Conservation (phyloP, 1,140 invertebrate genomes). For the Agraylea sexmaculata region DNA sequence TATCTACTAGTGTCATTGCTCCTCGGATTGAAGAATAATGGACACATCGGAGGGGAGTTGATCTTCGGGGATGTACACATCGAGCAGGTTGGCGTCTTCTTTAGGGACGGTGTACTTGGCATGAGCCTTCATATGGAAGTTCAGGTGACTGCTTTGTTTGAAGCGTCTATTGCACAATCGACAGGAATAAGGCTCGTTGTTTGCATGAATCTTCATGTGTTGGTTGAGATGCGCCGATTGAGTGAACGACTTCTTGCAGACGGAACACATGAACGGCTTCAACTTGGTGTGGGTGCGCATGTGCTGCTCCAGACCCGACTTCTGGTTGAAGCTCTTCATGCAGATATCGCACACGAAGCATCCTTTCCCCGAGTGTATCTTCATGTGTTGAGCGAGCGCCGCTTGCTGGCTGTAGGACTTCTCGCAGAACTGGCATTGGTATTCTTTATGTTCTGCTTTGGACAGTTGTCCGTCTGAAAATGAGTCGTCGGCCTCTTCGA, state of each 20-base stretch:
- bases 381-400: slow-evolving; percentile 47
- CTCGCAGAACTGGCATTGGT: slow-evolving; percentile 70
- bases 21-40: no score
- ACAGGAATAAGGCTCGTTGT: slow-evolving; percentile 65
- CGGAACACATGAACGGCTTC: slow-evolving; percentile 54
- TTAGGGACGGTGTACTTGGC: slow-evolving; percentile 15
- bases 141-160: slow-evolving; percentile 38
- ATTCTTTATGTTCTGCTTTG: slow-evolving; percentile 53
- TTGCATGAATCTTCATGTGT: slow-evolving; percentile 41
- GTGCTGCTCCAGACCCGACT: slow-evolving; percentile 41
- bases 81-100: background rate
- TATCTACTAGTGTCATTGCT: no score
- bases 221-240: slow-evolving; percentile 37
- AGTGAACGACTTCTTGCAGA: slow-evolving; percentile 55
- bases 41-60: no score
- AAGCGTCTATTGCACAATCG: slow-evolving; percentile 43
- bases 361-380: slow-evolving; percentile 52
- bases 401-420: slow-evolving; percentile 77
- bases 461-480: slow-evolving; percentile 14
- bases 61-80: no score
- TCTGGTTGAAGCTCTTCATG: slow-evolving; percentile 63
- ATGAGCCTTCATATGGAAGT: slow-evolving; percentile 36
- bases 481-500: slow-evolving; percentile 20
- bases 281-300: slow-evolving; percentile 45
- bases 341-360: slow-evolving; percentile 53